These are phyloP conservation scores for Chelon labrosus DNA, from an alignment of 2,797 vertebrate species.

Conservation along the genomic window DNA sequence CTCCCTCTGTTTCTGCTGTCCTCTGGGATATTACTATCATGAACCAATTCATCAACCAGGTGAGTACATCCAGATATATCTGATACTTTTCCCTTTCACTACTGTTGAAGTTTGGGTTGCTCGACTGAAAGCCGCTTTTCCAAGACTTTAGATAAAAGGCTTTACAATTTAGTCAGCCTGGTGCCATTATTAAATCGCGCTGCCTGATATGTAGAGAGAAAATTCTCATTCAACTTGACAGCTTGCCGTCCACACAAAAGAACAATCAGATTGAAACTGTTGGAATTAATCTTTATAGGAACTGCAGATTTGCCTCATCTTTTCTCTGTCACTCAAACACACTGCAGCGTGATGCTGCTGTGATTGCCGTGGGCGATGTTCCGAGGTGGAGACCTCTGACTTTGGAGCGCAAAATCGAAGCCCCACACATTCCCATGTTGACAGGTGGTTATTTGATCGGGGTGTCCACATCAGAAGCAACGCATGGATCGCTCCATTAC, in stretches of 20 bases:
- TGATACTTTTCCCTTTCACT: not conserved
- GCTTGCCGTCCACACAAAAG: not conserved
- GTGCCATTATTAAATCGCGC: not conserved
- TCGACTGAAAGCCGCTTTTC: not conserved
- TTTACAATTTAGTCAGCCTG: not conserved
- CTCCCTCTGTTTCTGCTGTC: slow-evolving; percentile 6
- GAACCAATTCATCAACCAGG: slow-evolving; percentile 36
- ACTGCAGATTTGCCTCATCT: not conserved
- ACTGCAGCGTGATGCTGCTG: slow-evolving; percentile 7
- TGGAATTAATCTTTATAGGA: not conserved
- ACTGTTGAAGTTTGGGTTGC: not conserved
- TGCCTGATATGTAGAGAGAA: not conserved
- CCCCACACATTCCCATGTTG: slow-evolving; percentile 18
- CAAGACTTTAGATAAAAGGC: not conserved
- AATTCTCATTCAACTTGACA: not conserved
- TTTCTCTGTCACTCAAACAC: slow-evolving; percentile 23
- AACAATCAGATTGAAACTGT: slow-evolving; percentile 1
- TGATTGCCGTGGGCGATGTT: slow-evolving; percentile 14
- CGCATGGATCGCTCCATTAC: slow-evolving; percentile 32
- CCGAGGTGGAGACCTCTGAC: not conserved
- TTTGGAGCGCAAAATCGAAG: not conserved
- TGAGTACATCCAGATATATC: slow-evolving; percentile 40
- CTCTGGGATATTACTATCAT: not conserved
- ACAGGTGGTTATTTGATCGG: slow-evolving; percentile 37
- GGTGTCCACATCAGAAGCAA: slow-evolving; percentile 21